phyloP scores from a whole-genome alignment of 2,113 vertebrate genomes.

The Gymnorhina tibicen region DNA sequence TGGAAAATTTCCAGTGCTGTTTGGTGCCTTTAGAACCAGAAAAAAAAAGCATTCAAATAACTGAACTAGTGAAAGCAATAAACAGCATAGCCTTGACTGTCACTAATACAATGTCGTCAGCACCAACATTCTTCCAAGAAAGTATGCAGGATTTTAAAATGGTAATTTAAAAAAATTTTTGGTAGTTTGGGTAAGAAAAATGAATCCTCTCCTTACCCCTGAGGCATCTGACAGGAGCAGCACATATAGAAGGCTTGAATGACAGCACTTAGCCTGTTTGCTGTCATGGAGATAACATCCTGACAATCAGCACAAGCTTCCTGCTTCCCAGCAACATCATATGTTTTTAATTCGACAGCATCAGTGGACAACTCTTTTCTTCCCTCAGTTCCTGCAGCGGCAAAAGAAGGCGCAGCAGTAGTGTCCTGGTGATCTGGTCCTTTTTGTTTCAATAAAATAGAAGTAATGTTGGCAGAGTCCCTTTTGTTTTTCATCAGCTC shows the following conservation, averaged over 20 bases:
- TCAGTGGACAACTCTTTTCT: slow-evolving; percentile 48
- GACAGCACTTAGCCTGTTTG: slow-evolving; percentile 94
- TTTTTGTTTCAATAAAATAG: slow-evolving; percentile 87
- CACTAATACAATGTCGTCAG: neutral
- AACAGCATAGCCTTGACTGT: neutral
- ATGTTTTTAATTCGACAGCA: slow-evolving; percentile 48
- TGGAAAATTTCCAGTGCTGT: neutral
- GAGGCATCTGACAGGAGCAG: slow-evolving; percentile 98
- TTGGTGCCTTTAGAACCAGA: neutral
- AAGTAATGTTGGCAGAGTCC: slow-evolving; percentile 80
- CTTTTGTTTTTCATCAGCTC: slow-evolving; percentile 87
- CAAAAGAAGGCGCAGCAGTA: slow-evolving; percentile 65
- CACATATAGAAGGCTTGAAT: slow-evolving; percentile 99
- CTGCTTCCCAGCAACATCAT: slow-evolving; percentile 72
- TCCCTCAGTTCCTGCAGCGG: slow-evolving; percentile 33
- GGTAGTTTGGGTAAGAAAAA: neutral
- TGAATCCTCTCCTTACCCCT: slow-evolving; percentile 78
- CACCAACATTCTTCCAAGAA: neutral
- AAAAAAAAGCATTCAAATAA: neutral
- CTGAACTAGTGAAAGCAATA: neutral
- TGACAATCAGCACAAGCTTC: slow-evolving; percentile 85
- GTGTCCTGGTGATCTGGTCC: slow-evolving; percentile 71
- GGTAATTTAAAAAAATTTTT: no score
- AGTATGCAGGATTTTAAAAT: neutral
- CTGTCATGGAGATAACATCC: slow-evolving; percentile 97